Conservation (phyloP, 2,888 invertebrate species). For the Ephialtes manifestator region DNA sequence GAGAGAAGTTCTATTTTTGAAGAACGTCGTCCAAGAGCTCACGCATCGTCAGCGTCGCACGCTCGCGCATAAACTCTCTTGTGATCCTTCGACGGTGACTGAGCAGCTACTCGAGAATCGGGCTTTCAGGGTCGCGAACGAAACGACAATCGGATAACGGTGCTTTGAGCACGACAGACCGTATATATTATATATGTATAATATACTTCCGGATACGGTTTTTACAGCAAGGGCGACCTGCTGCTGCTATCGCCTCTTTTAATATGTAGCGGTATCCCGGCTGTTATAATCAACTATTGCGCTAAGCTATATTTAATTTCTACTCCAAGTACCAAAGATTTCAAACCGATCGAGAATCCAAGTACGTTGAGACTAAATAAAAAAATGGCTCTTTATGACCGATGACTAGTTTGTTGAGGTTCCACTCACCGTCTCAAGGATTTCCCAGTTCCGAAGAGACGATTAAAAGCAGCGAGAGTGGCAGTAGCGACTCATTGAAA, state of each 20-base stretch:
- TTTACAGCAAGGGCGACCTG: slow-evolving; percentile 20
- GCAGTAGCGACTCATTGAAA: no score
- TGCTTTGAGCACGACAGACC: not conserved
- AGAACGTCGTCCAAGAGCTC: slow-evolving; percentile 11
- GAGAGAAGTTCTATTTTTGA: slow-evolving; percentile 45
- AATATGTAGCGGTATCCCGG: not conserved
- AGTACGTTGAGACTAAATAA: no score
- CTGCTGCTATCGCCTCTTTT: slow-evolving; percentile 14
- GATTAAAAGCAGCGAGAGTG: no score
- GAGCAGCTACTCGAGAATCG: slow-evolving; percentile 24
- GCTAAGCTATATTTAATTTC: not conserved
- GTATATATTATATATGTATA: not conserved
- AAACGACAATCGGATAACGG: slow-evolving; percentile 52
- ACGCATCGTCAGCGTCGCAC: slow-evolving; percentile 1
- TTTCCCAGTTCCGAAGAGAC: no score
- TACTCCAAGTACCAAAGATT: not conserved
- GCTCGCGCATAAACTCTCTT: not conserved
- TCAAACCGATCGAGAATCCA: not conserved
- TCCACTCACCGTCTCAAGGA: no score
- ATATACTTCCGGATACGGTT: slow-evolving; percentile 40
- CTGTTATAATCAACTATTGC: not conserved
- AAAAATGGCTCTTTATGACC: no score
- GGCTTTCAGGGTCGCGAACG: slow-evolving; percentile 41
- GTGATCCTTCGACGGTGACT: slow-evolving; percentile 37
- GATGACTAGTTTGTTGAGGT: no score